Base-by-base conservation (phyloP, 2,888 invertebrate genomes). In the Sisyra terminalis region DNA sequence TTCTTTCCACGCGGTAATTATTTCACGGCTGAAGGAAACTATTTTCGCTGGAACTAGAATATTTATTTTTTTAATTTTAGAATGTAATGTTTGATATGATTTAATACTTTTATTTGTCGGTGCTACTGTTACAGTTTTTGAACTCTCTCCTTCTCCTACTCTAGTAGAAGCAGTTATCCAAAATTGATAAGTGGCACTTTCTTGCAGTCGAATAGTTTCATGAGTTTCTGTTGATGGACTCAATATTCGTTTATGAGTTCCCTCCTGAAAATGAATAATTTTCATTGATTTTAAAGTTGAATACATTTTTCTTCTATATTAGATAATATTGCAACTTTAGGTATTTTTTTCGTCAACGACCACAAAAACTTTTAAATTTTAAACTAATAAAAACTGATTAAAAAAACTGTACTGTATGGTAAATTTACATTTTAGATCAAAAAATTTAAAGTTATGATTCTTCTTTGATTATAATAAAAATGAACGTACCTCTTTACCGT, bases 1-100 rank as follows among this genome's bases (percentile, higher is more conserved):
- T 57, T 84, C 83, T 54, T 89, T 88, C 88, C 90, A 92, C 2
- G 88, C 86, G 4, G 78, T 81, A 18, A 81, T 71, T 48, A 83
- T 74, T 51, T 74, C 73, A 47, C 77, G 71, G 50, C 86, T 85
- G 61, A 92, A 92, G 39, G 89, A 89, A 3, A 88, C 84, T 57
- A 93, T 89, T 59, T 78, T 71, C 30, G 90, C 90, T 36, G 89
- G 84, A 45, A 89, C 89, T 71, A 11, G 15, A 16, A n/a, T 13
- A 29, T 30, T 8, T 15, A 10, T 32, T 47, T 44, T 40, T 24
- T 39, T 37, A 16, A 39, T 34, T 17, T 11, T 35, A 52, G n/a
- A n/a, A n/a, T n/a, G n/a, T n/a, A n/a, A n/a, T n/a, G n/a, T n/a
- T 36, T n/a, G n/a, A n/a, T 2, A 2, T 10, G 4, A 11, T 6